Evolutionary conservation across 2,888 invertebrate genomes (phyloP), one percentile per base, ranked within the genome.

Genomic region (Calliphora vomitoria): DNA sequence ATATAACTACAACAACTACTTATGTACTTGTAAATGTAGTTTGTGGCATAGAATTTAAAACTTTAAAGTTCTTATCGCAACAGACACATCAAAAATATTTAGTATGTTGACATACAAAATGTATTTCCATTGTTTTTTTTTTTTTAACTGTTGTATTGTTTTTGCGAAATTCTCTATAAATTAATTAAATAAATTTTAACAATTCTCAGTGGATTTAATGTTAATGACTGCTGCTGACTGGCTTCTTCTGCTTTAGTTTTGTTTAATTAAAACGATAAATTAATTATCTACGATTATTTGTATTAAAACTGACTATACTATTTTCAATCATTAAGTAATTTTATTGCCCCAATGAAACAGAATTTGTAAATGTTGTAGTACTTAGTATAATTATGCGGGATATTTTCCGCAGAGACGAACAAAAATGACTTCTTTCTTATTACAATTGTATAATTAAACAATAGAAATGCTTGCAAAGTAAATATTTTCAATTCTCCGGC

Each of bases 221-320:
- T 62, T 25, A 58, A 79, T 58, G 71, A 18, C 60, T 50, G 38
- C 47, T 80, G 20, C 18, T 62, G 55, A 18, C n/a, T 25, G 76
- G 10, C 50, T 71, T 44, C 31, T 71, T 55, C 18, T 35, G 55
- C 4, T 68, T 79, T 55, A 53, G 11, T 74, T 53, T 18, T 47
- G 15, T 44, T 47, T 44, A 82, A 66, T 55, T 62, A 62, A 66
- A 74, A 68, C 66, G 31, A 58, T 68, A 58, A 80, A 68, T 75
- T 69, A 69, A 75, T 82, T 82, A 66, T 50, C 10, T n/a, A 10
- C 18, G 18, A 50, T 38, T 8, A 44, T 66, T 76, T 69, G 25
- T 58, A 25, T 41, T 5, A 47, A 58, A 50, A 25, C 60, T 66
- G 18, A 47, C 25, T 79, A 10, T 35, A 50, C 41, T 71, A 20